Conservation (phyloP, 2,888 invertebrate species). For the Dendrolimus houi region DNA sequence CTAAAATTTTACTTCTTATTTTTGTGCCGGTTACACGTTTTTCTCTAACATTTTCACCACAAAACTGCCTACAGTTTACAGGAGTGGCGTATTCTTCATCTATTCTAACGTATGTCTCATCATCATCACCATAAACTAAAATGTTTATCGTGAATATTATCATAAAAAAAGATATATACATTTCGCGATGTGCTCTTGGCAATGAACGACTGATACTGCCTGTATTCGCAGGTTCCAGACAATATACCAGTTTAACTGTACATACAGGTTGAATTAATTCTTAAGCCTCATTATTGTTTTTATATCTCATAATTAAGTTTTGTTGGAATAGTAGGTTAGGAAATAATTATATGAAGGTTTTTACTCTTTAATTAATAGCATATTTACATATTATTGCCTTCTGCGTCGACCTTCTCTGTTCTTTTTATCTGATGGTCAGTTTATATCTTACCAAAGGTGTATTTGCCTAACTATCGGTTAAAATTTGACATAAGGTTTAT, state of each 20-base stretch:
- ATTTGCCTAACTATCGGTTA: no score
- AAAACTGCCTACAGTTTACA: constrained; percentile 24
- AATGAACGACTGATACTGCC: background rate
- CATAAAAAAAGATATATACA: background rate
- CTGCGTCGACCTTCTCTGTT: no score
- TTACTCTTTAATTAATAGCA: no score
- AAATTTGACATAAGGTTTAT: no score
- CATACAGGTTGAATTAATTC: background rate
- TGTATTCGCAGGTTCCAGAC: background rate
- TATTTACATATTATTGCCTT: no score
- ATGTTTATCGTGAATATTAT: background rate
- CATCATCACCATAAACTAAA: constrained; percentile 10
- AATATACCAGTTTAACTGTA: background rate
- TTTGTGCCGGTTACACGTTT: constrained; percentile 19
- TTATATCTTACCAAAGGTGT: no score
- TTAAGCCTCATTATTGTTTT: no score
- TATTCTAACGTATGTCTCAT: constrained; percentile 25
- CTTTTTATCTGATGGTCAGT: no score
- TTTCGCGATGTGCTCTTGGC: background rate
- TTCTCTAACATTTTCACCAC: constrained; percentile 22
- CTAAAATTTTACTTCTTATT: constrained; percentile 40
- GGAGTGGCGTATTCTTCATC: constrained; percentile 32
- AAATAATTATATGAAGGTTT: no score
- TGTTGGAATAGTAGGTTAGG: no score
- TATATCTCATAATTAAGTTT: no score